Evolutionary conservation across 2,888 invertebrate species (phyloP), one percentile per base, ranked within the genome.

Genomic region (Calameuta pallipes): DNA sequence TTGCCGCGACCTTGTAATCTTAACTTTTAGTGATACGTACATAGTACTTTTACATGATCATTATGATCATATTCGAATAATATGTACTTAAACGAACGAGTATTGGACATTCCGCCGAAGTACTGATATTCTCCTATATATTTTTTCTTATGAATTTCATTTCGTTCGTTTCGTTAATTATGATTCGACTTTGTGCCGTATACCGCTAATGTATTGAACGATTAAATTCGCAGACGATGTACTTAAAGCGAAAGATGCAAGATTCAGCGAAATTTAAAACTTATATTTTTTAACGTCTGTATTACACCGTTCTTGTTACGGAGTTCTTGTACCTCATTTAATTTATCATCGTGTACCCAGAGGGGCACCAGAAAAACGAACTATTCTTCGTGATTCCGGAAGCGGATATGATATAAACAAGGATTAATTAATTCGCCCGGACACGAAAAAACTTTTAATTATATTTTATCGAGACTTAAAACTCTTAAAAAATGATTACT

Each of bases 101-200:
- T 78, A 78, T 78, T 75, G 41, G 78, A 78, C 78, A 75, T 78
- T 78, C 75, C 78, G 36, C 35, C 71, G 75, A 74, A 75, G 78
- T 68, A 75, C 70, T 41, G 69, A 78, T 15, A 15, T 33, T 35
- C 36, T 74, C 34, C 12, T 68, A 37, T 56, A 56, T 56, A 56
- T 56, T 9, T 56, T 15, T 56, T 41, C 23, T 41, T 15, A 23
- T 41, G 41, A 41, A 41, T 23, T 41, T 41, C 41, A 41, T 9
- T 56, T 23, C 9, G 23, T 56, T 56, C 15, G 56, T 56, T 23
- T 23, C 23, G 56, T 56, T 56, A 56, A 56, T 56, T 56, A 15
- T 56, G 23, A 56, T 56, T 56, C 23, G 23, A 23, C 23, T 9
- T 56, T 56, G 56, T 56, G 56, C 56, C 23, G 56, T 56, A 56